A percentile compares a stretch with the other conserved stretches of the same genome.
Evolutionary conservation across 2,888 invertebrate species (phyloP).

Genomic region (Patella ulyssiponensis): DNA sequence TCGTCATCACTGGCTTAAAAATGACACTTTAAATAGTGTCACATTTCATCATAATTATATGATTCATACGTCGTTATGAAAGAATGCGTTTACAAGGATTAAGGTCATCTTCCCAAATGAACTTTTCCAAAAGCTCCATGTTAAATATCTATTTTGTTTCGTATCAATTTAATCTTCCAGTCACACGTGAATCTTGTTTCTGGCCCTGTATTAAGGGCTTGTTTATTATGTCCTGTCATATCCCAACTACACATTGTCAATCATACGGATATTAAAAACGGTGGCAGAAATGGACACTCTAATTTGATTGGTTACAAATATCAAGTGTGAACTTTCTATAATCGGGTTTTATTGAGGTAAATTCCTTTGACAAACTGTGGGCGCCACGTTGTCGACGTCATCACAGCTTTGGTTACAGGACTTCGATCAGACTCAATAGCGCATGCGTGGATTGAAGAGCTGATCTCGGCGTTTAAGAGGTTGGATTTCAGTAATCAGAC

Average conservation of each 20-base stretch:
- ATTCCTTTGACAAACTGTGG: neutral
- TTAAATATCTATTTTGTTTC: too few relatives aligned
- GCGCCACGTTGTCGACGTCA: neutral
- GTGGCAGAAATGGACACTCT: conserved; percentile 1
- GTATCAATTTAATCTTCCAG: too few relatives aligned
- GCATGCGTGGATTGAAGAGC: neutral
- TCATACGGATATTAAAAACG: neutral
- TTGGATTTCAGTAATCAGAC: neutral
- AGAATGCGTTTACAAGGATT: too few relatives aligned
- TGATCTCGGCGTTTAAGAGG: neutral
- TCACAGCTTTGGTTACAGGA: neutral
- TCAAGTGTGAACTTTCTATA: neutral
- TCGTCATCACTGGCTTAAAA: too few relatives aligned
- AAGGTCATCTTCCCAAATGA: too few relatives aligned
- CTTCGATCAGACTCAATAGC: neutral
- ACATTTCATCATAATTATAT: too few relatives aligned
- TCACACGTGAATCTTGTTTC: too few relatives aligned
- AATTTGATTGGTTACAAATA: conserved; percentile 4
- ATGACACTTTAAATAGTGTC: too few relatives aligned
- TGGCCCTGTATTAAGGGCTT: too few relatives aligned
- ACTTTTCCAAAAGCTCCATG: too few relatives aligned
- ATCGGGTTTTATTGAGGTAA: neutral
- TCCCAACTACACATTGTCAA: neutral
- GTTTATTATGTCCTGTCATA: neutral
- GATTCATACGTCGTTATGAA: too few relatives aligned